Base-by-base conservation (phyloP, 2,888 invertebrate genomes). In the Meghimatium bilineatum region DNA sequence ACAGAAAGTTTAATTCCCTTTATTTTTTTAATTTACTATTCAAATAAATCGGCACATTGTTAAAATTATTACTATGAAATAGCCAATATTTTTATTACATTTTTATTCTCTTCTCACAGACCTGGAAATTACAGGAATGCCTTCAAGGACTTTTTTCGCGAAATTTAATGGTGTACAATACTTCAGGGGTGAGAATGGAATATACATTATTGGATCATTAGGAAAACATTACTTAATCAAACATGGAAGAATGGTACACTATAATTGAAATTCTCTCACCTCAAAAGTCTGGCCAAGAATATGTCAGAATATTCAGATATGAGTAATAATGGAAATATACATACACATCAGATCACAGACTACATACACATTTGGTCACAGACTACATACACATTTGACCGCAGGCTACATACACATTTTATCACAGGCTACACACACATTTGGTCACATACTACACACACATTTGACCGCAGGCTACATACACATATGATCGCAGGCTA, bases 261-360 rank as follows among this genome's bases (percentile, higher is more conserved):
- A 87, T 86, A 12, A 67, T 87, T 63, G 84, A 85, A 52, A 80
- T 87, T 34, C 80, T 80, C 36, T 82, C 85, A 8, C n/a, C n/a
- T n/a, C 75, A 78, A 63, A 38, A 80, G 20, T 75, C 83, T 71
- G 82, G 85, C 10, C n/a, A n/a, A n/a, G 78, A 77, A 2, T n/a
- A 74, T 38, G 49, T 85, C 63, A 34, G 87, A 34, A 87, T 86
- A 78, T 85, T 87, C 85, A 83, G 87, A 76, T 87, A 80, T 79
- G 23, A 52, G 3, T 1, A 49, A 32, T 23, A 74, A 1, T 52
- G 6, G 10, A 76, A 20, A 38, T 60, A 49, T 8, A 44, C 44
- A 44, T 8, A 5, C 5, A 12, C 12, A 5, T 12, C 5, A 8
- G 12, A 5, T 5, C 5, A 12, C 5, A 44, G 6, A 44, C 12